Evolutionary conservation across 2,113 vertebrate genomes (phyloP), one percentile per base, ranked within the genome.

Genomic region (Neodontobutis hainanensis): DNA sequence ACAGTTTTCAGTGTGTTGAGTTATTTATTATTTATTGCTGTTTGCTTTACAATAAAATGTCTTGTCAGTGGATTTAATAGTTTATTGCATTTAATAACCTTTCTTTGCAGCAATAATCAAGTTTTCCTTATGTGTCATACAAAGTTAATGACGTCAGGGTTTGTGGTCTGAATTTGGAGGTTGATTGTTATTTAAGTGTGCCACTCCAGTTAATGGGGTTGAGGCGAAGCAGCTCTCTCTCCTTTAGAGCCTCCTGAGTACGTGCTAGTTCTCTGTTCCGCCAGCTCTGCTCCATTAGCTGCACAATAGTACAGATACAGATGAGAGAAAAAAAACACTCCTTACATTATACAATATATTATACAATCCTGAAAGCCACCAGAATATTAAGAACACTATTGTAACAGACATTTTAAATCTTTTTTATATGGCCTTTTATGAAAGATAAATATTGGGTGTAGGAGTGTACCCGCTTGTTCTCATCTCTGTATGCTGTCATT

Each of bases 201-300:
- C 89, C 84, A 73, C 89, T 93, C 91, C 91, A 92, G 89, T 92
- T 92, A 74, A 93, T 90, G 72, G 90, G 92, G 80, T 92, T 92
- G 68, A 89, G 86, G 50, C 75, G 61, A 38, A 91, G 90, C 76
- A 90, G 77, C 67, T 89, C 79, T 81, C 88, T 74, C 68, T 93
- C 89, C 62, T 65, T 82, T 65, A 88, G 66, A 9, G 68, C 79
- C 86, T 91, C 90, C 77, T 86, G 83, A 67, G 90, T 92, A 34
- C 82, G 87, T 7, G 72, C 90, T 70, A 90, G 77, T 64, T 82
- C 86, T 80, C 79, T 87, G 79, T 91, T 85, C 73, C 79, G 88
- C 91, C 91, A 91, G 50, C 77, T 80, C 78, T 85, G 83, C 79
- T 92, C 92, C 91, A 92, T 92, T 80, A 92, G 81, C 91, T 92